Conservation (phyloP, 2,113 vertebrate genomes). For the Oceanites oceanicus region DNA sequence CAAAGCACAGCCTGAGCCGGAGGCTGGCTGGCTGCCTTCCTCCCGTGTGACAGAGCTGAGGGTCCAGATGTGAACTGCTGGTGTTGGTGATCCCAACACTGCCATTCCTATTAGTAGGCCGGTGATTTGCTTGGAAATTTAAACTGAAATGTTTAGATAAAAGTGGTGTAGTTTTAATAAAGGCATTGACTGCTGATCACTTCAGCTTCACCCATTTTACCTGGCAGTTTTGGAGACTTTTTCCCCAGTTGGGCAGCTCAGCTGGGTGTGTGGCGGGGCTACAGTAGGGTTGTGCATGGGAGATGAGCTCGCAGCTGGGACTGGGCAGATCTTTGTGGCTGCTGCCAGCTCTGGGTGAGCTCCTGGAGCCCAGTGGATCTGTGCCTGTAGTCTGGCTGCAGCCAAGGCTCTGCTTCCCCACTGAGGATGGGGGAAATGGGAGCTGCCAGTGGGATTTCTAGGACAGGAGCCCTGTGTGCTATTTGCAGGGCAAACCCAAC, state of each 20-base stretch:
- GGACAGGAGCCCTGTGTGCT: background rate
- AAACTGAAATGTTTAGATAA: constrained; percentile 49
- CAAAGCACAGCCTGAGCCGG: background rate
- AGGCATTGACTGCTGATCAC: constrained; percentile 52
- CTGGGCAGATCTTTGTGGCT: background rate
- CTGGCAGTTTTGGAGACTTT: background rate
- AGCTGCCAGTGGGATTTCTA: background rate
- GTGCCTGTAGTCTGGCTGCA: background rate
- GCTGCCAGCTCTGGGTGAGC: background rate
- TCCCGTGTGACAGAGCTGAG: background rate
- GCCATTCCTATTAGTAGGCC: background rate
- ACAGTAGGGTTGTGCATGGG: background rate
- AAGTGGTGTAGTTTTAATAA: constrained; percentile 70
- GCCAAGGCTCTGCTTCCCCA: background rate
- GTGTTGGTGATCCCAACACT: background rate
- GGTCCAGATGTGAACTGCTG: background rate
- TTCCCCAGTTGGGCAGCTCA: background rate
- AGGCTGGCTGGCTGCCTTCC: background rate
- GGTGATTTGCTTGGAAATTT: constrained; percentile 1
- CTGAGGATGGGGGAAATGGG: background rate
- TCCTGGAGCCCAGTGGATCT: background rate
- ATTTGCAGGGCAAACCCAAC: background rate
- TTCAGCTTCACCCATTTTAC: background rate
- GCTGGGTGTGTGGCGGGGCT: background rate
- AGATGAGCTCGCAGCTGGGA: background rate